Base-by-base conservation (phyloP, 2,113 vertebrate species). In the Hemiprocne comata region DNA sequence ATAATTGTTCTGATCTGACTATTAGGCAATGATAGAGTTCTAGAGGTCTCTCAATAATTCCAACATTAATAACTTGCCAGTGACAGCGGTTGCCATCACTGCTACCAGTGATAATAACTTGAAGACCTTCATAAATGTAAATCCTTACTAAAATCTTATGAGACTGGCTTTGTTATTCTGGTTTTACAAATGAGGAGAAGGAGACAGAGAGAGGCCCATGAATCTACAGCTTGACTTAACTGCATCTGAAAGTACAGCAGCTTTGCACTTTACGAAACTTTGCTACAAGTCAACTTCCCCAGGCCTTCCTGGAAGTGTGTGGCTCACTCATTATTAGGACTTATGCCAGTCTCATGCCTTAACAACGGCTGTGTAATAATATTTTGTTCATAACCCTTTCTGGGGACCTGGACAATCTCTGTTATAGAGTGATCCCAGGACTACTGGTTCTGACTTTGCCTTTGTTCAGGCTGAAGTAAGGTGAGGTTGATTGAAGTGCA, bases 1-100 rank as follows among this genome's bases (percentile, higher is more conserved):
- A 1, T 94, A 89, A 93, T 91, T 91, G 64, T 85, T 94, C 85
- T 84, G 64, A 71, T 86, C 75, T 77, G 55, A 46, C 89, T 91
- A 31, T 93, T 97, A 79, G 78, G 82, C 72, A 69, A 48, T 72
- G 74, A 3, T 5, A 38, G 72, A 33, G 64, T 80, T 94, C 71
- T 65, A 85, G 85, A 93, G 72, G 70, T 66, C 71, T 87, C 70
- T 82, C 73, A 42, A 5, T 58, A 24, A 17, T 88, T 91, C 38
- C 58, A 86, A 7, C 26, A 48, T 87, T 80, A 90, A 87, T 76
- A 74, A 78, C 46, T 73, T 77, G 53, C 18, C 46, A 58, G 19
- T 65, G 71, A 71, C 58, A 91, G 60, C 33, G 66, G 57, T 83
- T 87, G 33, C 79, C 57, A 60, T 90, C 77, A n/a, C 65, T 89